Evolutionary conservation across 30 jellyfish, hydroid and myxozoan species (phyloP), one percentile per base, ranked within the genome.

Genomic region (Catostylus mosaicus): DNA sequence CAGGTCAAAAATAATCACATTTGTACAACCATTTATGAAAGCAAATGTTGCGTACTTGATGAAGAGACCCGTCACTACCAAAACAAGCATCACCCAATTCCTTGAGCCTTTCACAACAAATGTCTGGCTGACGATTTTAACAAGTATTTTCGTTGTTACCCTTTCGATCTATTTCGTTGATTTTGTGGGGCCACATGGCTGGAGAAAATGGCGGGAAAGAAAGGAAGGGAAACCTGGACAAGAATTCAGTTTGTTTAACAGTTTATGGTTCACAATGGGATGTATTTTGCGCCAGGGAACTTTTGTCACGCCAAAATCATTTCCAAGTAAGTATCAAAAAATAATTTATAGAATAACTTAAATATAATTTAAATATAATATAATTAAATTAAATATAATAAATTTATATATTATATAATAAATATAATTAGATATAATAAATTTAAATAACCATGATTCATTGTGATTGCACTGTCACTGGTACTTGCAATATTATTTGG

Each of bases 251-350:
- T 52, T 75, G 45, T 32, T 75, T 20, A 75, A 75, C 56, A 75
- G 86, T 30, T 36, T 75, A 8, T 75, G 86, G 86, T 75, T 75
- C 34, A 75, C 86, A 19, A 35, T 75, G 30, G 86, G 86, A 12
- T 75, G 86, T 26, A 75, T 75, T 1, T 52, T 75, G 71, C 40
- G 86, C 20, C 86, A 75, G 32, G 86, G 86, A 24, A 36, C 86
- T 1, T 51, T 19, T 52, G 75, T 59, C 3, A 75, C 74, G 10
- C 86, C 86, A 35, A 75, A 57, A 31, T 75, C 86, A 3, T 27
- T 31, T 18, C 62, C 86, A 43, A 75, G 86, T 75, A 52, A 48
- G 86, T 14, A 24, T 18, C 65, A 18, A 6, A 24, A 9, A 1
- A 24, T 62, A n/a, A n/a, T n/a, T n/a, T n/a, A n/a, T n/a, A n/a